A percentile compares a stretch with the other conserved stretches of the same genome.
phyloP scores from a whole-genome alignment of 1,140 invertebrate species.

The Bombus waltoni region DNA sequence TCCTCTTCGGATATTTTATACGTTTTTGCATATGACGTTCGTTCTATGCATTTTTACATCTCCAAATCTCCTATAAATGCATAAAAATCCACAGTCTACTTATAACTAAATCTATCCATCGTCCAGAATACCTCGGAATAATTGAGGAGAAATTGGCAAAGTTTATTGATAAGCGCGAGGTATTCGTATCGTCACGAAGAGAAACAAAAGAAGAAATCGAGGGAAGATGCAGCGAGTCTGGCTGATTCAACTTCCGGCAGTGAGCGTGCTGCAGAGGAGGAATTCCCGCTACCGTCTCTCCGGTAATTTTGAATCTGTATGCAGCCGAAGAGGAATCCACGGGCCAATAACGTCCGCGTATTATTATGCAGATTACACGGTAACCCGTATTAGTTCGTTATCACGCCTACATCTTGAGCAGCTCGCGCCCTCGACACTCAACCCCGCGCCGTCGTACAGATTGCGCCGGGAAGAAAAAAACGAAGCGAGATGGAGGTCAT shows the following conservation, averaged over 20 bases:
- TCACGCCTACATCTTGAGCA: conserved; percentile 80
- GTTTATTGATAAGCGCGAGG: background rate
- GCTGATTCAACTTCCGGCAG: conserved; percentile 58
- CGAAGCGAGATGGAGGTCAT: background rate
- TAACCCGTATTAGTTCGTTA: conserved; percentile 82
- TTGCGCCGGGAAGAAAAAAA: conserved; percentile 22
- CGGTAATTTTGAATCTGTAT: conserved; percentile 83
- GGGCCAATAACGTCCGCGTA: conserved; percentile 77
- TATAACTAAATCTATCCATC: background rate
- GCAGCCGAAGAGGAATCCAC: conserved; percentile 80
- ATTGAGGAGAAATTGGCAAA: background rate
- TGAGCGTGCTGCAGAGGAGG: conserved; percentile 40
- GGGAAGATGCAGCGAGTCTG: conserved; percentile 14
- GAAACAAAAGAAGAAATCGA: conserved; percentile 21
- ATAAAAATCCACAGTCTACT: background rate
- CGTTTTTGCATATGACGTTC: too few species aligned
- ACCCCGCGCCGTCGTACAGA: conserved; percentile 35
- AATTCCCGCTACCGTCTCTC: conserved; percentile 43
- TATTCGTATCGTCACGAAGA: background rate
- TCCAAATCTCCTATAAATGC: too few species aligned
- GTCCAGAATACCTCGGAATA: background rate
- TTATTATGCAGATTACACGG: conserved; percentile 82
- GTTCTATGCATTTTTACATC: too few species aligned
- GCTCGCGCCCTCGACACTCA: conserved; percentile 40
- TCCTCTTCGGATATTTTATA: too few species aligned